Conservation (phyloP, 2,113 vertebrate genomes). For the Elgaria multicarinata region DNA sequence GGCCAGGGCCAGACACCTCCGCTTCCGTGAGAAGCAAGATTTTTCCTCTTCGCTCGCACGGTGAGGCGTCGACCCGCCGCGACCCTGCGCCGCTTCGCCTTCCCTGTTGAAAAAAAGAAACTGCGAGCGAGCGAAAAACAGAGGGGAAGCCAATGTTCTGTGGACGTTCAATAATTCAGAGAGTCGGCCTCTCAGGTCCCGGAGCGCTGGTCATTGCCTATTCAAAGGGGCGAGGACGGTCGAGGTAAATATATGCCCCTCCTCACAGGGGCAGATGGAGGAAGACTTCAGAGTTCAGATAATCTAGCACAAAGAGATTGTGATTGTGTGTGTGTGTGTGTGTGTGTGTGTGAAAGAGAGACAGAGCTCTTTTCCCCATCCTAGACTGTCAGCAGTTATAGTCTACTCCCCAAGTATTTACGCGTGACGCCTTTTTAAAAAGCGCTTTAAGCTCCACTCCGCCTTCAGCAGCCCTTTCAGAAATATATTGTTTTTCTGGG, state of each 20-base stretch:
- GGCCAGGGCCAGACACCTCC: not conserved
- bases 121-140: not conserved
- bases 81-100: not conserved
- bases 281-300: rapidly evolving
- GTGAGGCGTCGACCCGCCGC: conserved; percentile 45
- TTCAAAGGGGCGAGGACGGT: conserved; percentile 45
- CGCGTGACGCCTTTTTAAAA: not conserved
- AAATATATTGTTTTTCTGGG: not conserved
- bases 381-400: rapidly evolving
- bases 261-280: conserved; percentile 9
- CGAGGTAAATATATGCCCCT: conserved; percentile 5
- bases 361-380: not conserved
- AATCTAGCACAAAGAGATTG: not conserved
- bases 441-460: conserved; percentile 12
- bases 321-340: too few relatives aligned
- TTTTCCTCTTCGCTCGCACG: not conserved
- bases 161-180: conserved; percentile 67
- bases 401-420: not conserved
- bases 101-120: not conserved
- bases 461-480: conserved; percentile 3
- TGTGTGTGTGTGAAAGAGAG: not conserved
- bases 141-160: conserved; percentile 41
- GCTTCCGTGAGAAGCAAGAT: not conserved
- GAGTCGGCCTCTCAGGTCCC: conserved; percentile 21
- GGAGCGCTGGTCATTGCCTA: conserved; percentile 21